phyloP scores from a whole-genome alignment of 1,140 invertebrate species.

The Papilio xuthus region DNA sequence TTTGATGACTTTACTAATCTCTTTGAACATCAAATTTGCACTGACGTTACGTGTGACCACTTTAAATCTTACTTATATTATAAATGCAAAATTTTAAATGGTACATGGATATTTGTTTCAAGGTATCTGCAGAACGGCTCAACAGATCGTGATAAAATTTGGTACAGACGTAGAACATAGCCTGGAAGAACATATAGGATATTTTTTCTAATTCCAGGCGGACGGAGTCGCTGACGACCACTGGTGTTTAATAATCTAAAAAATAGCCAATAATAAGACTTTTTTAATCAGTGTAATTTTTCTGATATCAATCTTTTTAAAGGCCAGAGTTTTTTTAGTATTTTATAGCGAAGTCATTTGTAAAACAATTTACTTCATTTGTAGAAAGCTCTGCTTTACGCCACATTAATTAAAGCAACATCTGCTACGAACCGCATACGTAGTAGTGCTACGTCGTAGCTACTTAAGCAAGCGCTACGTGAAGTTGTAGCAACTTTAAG shows the following conservation, averaged over 20 bases:
- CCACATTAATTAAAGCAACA: slow-evolving; percentile 1
- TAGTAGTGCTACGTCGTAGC: neutral
- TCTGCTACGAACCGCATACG: slow-evolving; percentile 7
- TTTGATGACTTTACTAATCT: slow-evolving; percentile 9
- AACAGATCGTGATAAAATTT: too few species aligned
- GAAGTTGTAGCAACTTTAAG: slow-evolving; percentile 14
- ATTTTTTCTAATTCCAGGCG: too few species aligned
- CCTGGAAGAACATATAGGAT: too few species aligned
- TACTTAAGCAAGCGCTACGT: slow-evolving; percentile 2
- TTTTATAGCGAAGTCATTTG: neutral
- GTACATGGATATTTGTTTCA: too few species aligned
- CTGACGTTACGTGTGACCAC: neutral
- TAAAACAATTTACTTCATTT: slow-evolving; percentile 4
- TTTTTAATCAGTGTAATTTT: too few species aligned
- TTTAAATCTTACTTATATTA: neutral
- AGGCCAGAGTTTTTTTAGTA: too few species aligned
- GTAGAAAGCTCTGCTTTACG: neutral
- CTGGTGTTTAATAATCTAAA: too few species aligned
- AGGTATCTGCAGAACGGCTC: too few species aligned
- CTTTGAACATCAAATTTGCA: neutral
- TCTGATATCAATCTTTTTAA: too few species aligned
- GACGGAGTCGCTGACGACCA: too few species aligned
- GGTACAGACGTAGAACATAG: too few species aligned
- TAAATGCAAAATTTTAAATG: neutral
- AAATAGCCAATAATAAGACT: neutral